phyloP scores from a whole-genome alignment of 2,888 invertebrate genomes.

The Andrena bucephala region DNA sequence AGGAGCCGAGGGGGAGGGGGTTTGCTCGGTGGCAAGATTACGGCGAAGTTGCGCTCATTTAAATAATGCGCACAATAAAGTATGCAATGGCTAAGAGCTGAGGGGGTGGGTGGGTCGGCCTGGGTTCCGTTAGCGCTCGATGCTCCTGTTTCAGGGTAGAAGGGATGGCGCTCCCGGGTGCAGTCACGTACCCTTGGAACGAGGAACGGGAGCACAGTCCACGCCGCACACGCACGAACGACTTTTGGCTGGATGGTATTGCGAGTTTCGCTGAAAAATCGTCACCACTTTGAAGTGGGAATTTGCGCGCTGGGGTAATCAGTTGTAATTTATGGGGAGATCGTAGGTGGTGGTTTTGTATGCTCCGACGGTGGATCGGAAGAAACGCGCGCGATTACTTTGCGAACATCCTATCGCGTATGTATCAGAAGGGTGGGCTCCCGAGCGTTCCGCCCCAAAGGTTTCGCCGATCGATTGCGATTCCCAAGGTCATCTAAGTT shows the following conservation, averaged over 20 bases:
- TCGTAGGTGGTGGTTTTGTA: not conserved
- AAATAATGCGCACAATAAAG: slow-evolving; percentile 83
- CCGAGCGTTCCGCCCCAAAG: slow-evolving; percentile 52
- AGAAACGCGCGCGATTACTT: slow-evolving; percentile 37
- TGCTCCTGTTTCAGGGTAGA: slow-evolving; percentile 55
- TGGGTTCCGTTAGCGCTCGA: slow-evolving; percentile 65
- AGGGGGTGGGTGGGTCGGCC: slow-evolving; percentile 48
- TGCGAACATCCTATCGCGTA: slow-evolving; percentile 51
- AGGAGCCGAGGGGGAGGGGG: slow-evolving; percentile 44
- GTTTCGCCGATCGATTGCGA: slow-evolving; percentile 74
- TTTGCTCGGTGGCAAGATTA: slow-evolving; percentile 77
- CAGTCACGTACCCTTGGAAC: slow-evolving; percentile 71
- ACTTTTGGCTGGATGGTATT: not conserved
- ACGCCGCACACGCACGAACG: slow-evolving; percentile 51
- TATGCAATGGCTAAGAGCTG: slow-evolving; percentile 73
- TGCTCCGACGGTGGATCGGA: not conserved
- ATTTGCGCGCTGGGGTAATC: not conserved
- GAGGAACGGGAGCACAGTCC: slow-evolving; percentile 50
- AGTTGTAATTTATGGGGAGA: not conserved
- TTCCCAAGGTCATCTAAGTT: slow-evolving; percentile 77
- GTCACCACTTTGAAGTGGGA: not conserved
- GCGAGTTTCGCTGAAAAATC: not conserved
- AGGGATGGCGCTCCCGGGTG: slow-evolving; percentile 73
- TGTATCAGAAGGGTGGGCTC: slow-evolving; percentile 59
- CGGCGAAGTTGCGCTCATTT: slow-evolving; percentile 81